Evolutionary conservation across 1,140 invertebrate species (phyloP).

Genomic region (Gonioctena quinquepunctata): DNA sequence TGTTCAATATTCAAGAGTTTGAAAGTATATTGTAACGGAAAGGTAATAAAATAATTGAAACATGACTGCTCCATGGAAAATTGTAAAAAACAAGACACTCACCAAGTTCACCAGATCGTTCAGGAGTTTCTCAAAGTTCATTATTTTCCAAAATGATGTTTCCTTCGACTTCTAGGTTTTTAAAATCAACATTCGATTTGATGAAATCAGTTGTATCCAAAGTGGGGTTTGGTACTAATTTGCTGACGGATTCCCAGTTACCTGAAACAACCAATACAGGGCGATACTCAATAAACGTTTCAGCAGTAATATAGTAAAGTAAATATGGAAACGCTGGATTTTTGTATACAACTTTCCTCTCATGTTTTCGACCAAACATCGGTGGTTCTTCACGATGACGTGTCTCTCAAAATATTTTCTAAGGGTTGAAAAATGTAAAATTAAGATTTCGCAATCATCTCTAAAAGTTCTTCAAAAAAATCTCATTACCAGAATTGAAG

Average conservation of each 20-base stretch:
- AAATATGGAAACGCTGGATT: neutral
- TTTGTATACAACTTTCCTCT: neutral
- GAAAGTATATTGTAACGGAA: too few relatives aligned
- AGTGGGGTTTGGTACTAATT: conserved; percentile 56
- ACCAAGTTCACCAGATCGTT: conserved; percentile 52
- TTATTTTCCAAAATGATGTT: conserved; percentile 52
- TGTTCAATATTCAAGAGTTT: too few relatives aligned
- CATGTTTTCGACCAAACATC: too few relatives aligned
- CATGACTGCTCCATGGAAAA: too few relatives aligned
- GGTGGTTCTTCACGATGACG: too few relatives aligned
- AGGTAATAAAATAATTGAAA: too few relatives aligned
- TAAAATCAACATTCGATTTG: conserved; percentile 56
- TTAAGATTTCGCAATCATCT: too few relatives aligned
- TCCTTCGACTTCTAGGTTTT: conserved; percentile 55
- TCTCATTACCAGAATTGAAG: too few relatives aligned
- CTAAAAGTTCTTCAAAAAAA: too few relatives aligned
- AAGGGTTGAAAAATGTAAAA: neutral
- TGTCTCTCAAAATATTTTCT: too few relatives aligned
- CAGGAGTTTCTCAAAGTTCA: conserved; percentile 48
- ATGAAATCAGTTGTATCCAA: conserved; percentile 52
- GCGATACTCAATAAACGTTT: neutral
- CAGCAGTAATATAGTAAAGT: too few relatives aligned
- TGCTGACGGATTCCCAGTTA: conserved; percentile 54
- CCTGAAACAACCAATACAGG: conserved; percentile 38
- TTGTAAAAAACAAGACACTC: too few relatives aligned